Conservation (phyloP, 2,113 vertebrate genomes). For the zebrafish (Danio rerio) region DNA sequence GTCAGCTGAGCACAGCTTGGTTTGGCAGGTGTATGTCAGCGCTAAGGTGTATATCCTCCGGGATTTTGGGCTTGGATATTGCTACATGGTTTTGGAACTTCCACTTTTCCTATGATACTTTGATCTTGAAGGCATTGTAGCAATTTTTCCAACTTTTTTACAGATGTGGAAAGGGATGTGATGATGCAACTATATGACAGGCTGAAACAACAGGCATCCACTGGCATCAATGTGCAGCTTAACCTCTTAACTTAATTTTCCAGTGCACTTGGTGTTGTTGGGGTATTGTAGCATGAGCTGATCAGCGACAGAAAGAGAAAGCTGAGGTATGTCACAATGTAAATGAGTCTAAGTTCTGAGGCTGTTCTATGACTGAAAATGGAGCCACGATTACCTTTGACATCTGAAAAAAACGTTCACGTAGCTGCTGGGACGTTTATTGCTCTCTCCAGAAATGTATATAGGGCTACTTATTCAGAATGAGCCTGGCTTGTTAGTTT, state of each 20-base stretch:
- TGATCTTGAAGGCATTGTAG: too few species aligned
- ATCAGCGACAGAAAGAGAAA: background rate
- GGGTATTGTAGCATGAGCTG: slow-evolving; percentile 12
- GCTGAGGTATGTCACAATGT: too few species aligned
- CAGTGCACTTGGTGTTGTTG: background rate
- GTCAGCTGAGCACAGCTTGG: background rate
- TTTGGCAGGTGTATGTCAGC: background rate
- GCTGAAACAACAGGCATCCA: too few species aligned
- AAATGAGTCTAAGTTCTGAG: too few species aligned
- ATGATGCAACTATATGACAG: background rate
- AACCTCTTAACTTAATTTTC: background rate
- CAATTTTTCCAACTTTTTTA: background rate
- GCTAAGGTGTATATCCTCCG: background rate
- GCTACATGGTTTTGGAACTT: background rate
- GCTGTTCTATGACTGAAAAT: too few species aligned
- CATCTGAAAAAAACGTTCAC: too few species aligned
- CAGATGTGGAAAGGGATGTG: background rate
- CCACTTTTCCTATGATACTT: too few species aligned
- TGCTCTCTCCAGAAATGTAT: too few species aligned
- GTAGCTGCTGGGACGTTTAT: too few species aligned
- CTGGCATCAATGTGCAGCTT: background rate
- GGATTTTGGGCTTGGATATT: background rate
- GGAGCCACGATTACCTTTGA: too few species aligned
- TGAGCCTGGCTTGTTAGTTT: background rate
- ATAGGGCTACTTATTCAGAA: too few species aligned